Base-by-base conservation (phyloP, 2,888 invertebrate species). In the Ceramica pisi region DNA sequence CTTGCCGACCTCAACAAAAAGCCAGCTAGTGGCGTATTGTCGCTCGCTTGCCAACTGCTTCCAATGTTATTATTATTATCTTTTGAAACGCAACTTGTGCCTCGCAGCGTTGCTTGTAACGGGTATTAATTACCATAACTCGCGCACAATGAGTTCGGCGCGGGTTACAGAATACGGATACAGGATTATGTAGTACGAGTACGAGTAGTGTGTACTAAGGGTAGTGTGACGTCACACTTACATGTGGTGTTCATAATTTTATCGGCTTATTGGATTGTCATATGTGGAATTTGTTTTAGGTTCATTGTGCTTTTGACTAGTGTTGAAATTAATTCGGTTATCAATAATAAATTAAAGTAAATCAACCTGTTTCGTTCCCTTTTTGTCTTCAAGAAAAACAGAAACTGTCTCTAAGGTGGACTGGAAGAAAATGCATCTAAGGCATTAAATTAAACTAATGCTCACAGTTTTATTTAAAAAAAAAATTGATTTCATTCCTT, bases 1-100 rank as follows among this genome's bases (percentile, higher is more conserved):
- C 51, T 80, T 78, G 38, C 0, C 3, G 62, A 46, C 14, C 14
- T 12, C 16, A 53, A 68, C 67, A 82, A 85, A 86, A 86, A 82
- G 84, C 83, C 77, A 81, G 78, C 83, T 79, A 86, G 84, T 83
- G 81, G 85, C 81, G 81, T 84, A 86, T 86, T 86, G 89, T 87
- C 86, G 87, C 82, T 71, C 91, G 93, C 90, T 88, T 91, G 94
- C 93, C 94, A 93, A 93, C 92, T 93, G 94, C 88, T 91, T 89
- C 90, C 91, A 86, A 89, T 91, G 89, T 90, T 92, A 92, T 93
- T 93, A 93, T 92, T 91, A 92, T 93, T 88, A 90, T 91, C 89
- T 91, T 89, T 81, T 75, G 89, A 88, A 88, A 89, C 88, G 87
- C 86, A 88, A 88, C 87, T 86, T 84, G 87, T 81, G 85, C 85